phyloP scores from a whole-genome alignment of 2,113 vertebrate species.

The Chrysemys picta region DNA sequence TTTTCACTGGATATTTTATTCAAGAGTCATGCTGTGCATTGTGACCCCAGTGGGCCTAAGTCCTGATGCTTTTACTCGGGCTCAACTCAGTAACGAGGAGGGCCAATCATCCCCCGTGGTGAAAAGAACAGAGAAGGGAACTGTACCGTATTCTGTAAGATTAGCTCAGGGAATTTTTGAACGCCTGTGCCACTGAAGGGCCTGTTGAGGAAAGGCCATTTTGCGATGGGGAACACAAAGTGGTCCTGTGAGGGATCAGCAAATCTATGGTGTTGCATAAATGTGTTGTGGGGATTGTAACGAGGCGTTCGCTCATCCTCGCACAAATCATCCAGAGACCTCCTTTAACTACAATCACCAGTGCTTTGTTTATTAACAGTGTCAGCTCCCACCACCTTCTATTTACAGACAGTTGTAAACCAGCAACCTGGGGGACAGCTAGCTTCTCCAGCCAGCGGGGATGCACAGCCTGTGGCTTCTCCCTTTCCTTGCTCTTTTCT shows the following conservation, averaged over 20 bases:
- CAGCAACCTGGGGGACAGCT: no score
- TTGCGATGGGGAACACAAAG: background rate
- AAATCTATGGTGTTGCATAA: background rate
- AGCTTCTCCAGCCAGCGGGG: no score
- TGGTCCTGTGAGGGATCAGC: background rate
- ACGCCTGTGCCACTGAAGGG: background rate
- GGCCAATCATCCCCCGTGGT: background rate
- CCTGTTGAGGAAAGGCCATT: background rate
- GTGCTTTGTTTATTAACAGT: no score
- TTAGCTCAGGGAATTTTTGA: background rate
- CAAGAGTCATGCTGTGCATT: background rate
- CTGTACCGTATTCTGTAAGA: background rate
- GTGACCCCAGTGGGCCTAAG: rapidly evolving
- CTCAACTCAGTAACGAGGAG: background rate
- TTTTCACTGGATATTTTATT: constrained; percentile 4
- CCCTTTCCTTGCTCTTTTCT: no score
- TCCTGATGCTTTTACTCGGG: background rate
- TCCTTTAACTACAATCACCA: no score
- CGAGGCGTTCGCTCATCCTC: no score
- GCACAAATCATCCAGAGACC: no score
- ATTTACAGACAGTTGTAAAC: no score
- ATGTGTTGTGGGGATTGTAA: background rate
- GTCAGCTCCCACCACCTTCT: no score
- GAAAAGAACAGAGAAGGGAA: background rate
- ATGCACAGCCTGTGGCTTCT: no score